Base-by-base conservation (phyloP, 2,797 vertebrate genomes). In the Petrocephalus sullivani region DNA sequence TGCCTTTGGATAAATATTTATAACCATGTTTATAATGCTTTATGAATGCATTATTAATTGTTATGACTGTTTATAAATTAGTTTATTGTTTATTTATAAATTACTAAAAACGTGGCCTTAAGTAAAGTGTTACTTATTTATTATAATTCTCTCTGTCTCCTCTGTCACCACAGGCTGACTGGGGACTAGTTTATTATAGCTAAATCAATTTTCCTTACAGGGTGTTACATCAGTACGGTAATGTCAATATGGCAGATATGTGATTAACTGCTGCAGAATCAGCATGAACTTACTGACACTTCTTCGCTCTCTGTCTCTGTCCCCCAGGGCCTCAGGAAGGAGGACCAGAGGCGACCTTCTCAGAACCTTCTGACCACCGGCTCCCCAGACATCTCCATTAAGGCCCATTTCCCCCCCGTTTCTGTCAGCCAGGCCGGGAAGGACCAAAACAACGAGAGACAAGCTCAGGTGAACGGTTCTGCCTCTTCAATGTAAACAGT, bases 271-370 rank as follows among this genome's bases (percentile, higher is more conserved):
- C n/a, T 28, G 10, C 49, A 84, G 51, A 41, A 46, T 3, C 28
- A 81, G 84, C 6, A 88, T 4, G 23, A 85, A 85, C 33, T 19
- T 33, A 16, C 28, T 28, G 14, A 54, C 2, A 4, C 9, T 10
- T 3, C 51, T 33, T 37, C 33, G 28, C 51, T 9, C 14, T 86
- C 64, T 88, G 51, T 54, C 67, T 78, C 28, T 88, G 51, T 60
- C 87, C 78, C 23, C 28, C 91, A 93, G 93, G 92, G 92, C 0
- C 87, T 90, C 85, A 89, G 37, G 23, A 91, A 92, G 90, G 92
- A 92, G 85, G 91, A 93, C 75, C 91, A 94, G 12, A 91, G 92
- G 6, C 91, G 93, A 56, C 94, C 93, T 84, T 93, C 94, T 82
- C 91, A 93, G 53, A 94, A 94, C 83, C 91, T 93, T 71, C 84